Evolutionary conservation across 2,113 vertebrate genomes (phyloP).

Genomic region (Neomonachus schauinslandi): DNA sequence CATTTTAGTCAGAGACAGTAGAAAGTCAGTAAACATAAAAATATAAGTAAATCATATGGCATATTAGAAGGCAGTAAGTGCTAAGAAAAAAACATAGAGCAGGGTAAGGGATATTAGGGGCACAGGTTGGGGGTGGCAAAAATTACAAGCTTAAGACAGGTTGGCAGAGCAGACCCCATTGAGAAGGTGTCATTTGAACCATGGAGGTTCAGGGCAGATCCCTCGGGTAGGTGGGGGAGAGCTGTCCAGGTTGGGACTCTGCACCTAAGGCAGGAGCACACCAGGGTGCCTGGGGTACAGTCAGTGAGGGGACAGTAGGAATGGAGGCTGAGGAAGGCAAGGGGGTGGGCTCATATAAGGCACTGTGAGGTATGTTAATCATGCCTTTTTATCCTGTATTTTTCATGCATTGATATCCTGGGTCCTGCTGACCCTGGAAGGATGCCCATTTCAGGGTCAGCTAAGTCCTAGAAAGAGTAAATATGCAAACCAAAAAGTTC

Average conservation of each 20-base stretch:
- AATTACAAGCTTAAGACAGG: neutral
- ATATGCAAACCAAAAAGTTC: neutral
- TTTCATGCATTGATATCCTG: neutral
- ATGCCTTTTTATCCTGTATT: neutral
- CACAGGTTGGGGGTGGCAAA: neutral
- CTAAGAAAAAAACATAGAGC: neutral
- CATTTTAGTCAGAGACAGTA: neutral
- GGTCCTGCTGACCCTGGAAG: neutral
- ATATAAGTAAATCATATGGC: neutral
- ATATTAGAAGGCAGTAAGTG: neutral
- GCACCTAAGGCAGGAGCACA: neutral
- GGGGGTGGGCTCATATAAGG: accelerated
- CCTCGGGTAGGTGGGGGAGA: neutral
- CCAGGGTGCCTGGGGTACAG: neutral
- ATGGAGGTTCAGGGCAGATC: neutral
- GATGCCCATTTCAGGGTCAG: neutral
- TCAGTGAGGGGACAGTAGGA: neutral
- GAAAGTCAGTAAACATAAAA: neutral
- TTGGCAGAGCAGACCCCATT: neutral
- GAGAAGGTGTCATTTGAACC: neutral
- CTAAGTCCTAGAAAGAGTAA: neutral
- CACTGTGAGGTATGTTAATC: neutral
- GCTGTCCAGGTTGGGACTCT: no score
- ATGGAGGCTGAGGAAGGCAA: neutral
- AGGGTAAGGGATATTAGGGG: neutral